Evolutionary conservation across 2,113 vertebrate species (phyloP), one percentile per base, ranked within the genome.

Genomic region (Megalops atlanticus): DNA sequence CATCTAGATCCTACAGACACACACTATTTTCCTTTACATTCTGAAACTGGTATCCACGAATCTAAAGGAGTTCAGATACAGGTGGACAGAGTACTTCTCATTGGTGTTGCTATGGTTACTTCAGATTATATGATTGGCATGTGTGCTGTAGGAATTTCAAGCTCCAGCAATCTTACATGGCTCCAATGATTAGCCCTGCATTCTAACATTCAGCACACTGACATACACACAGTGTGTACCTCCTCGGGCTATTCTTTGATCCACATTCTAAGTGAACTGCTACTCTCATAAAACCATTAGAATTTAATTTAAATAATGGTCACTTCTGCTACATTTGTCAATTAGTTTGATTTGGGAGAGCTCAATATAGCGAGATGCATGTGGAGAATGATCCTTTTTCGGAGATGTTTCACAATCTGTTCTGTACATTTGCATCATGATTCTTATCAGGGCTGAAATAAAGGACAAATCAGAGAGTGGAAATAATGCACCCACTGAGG

Each of bases 91-190:
- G 27, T 79, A 38, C 64, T 78, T 18, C 71, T 76, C 70, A 39
- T 14, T 45, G 78, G 80, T 80, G 88, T 89, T 90, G 82, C 87
- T 79, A 87, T 89, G 85, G 88, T 64, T 77, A 89, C 83, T 4
- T 41, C 86, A 85, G 74, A 84, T 83, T 0, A 74, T 78, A 70
- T 88, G 89, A 92, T 76, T 89, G 90, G 86, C 85, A 84, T 73
- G 83, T 80, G 81, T 87, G 88, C 78, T 54, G 89, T 90, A 86
- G 82, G 38, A 85, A 83, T 92, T 89, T 90, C 86, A 91, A 83
- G 90, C 89, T 87, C 82, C 83, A 79, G 84, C 80, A 83, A 81
- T 74, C 87, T 90, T 83, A 43, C 52, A 43, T 75, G 40, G 83
- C 86, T 80, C 88, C 81, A 40, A 77, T 84, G 81, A 89, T 84